Conservation (phyloP, 2,797 vertebrate species). For the Clamator glandarius region DNA sequence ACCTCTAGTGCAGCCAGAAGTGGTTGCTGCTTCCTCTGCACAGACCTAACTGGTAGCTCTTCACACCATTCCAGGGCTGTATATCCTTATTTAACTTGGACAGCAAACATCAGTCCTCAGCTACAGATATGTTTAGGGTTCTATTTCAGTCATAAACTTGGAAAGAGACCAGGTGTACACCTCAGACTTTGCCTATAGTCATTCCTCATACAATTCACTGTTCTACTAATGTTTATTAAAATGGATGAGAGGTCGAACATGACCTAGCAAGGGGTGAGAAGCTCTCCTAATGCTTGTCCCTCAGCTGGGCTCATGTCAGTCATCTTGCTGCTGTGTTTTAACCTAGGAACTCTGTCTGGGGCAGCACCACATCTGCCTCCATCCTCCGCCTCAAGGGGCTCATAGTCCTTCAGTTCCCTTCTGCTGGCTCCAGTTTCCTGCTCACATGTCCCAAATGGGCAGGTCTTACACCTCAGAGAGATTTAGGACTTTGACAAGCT, state of each 20-base stretch:
- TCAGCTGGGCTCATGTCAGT: neutral
- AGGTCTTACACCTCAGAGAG: neutral
- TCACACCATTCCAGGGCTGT: neutral
- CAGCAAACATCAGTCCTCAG: neutral
- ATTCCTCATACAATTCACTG: slow-evolving; percentile 8
- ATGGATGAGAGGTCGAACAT: neutral
- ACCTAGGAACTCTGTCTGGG: neutral
- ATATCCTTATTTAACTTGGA: slow-evolving; percentile 6
- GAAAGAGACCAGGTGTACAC: slow-evolving; percentile 13
- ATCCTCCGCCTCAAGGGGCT: neutral
- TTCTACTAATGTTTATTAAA: slow-evolving; percentile 26
- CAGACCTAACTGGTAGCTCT: neutral
- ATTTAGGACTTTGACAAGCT: neutral
- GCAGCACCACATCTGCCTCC: neutral
- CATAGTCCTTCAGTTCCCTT: neutral
- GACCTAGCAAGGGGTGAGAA: neutral
- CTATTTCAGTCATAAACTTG: slow-evolving; percentile 32
- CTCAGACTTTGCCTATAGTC: slow-evolving; percentile 24
- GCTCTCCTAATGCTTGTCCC: neutral
- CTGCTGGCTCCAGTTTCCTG: neutral
- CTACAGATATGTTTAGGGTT: neutral
- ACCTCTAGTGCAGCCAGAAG: neutral
- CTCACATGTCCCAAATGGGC: neutral
- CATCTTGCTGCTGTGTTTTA: rapidly evolving
- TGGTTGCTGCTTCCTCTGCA: neutral